Percentiles rank a stretch among this genome's conserved stretches.
These are phyloP conservation scores for Heloderma charlesbogerti DNA, from an alignment of 2,113 vertebrate species.

Conservation along the genomic window DNA sequence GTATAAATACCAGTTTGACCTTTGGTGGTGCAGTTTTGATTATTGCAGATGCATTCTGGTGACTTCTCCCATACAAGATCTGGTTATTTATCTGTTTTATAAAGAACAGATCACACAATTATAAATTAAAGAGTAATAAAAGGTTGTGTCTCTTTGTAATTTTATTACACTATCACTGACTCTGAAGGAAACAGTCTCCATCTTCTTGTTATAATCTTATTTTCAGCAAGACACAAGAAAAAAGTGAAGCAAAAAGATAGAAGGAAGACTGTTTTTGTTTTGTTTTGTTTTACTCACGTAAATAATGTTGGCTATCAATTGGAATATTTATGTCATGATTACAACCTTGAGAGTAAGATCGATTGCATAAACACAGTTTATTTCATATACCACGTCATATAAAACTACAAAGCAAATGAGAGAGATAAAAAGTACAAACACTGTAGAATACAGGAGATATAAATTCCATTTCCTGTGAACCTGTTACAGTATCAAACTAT, in stretches of 20 bases:
- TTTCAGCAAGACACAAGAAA: not conserved
- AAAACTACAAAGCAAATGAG: conserved; percentile 6
- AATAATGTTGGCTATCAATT: conserved; percentile 11
- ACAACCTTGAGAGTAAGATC: conserved; percentile 13
- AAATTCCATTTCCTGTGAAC: not conserved
- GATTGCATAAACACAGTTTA: conserved; percentile 16
- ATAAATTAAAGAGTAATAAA: conserved; percentile 17
- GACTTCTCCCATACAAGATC: conserved; percentile 94
- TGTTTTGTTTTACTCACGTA: not conserved
- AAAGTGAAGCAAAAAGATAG: not conserved
- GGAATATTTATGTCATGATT: not conserved
- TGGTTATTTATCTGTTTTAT: conserved; percentile 91
- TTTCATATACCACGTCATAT: conserved; percentile 11
- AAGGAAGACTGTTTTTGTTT: not conserved
- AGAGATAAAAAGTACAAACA: conserved; percentile 33
- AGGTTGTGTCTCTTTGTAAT: not conserved
- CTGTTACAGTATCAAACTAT: not conserved
- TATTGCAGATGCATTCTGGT: conserved; percentile 96
- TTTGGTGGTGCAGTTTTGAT: conserved; percentile 91
- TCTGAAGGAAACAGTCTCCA: not conserved
- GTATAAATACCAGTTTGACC: conserved; percentile 93
- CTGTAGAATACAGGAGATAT: not conserved
- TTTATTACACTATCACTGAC: not conserved
- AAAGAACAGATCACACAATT: not conserved
- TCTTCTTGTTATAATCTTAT: not conserved